Evolutionary conservation across 2,888 invertebrate species (phyloP), one percentile per base, ranked within the genome.

Genomic region (Lypha dubia): DNA sequence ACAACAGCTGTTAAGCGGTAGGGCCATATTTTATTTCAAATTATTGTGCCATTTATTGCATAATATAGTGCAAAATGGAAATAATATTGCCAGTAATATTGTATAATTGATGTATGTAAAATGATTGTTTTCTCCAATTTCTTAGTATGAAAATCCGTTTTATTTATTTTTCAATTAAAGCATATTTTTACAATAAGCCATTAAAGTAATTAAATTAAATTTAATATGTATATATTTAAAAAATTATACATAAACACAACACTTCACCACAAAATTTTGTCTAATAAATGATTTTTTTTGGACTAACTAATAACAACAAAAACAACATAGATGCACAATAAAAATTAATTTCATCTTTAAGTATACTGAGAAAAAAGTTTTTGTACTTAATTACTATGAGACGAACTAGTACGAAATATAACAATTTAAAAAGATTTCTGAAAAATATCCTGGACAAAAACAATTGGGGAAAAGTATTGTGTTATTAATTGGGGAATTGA

Each of bases 201-300:
- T 32, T 63, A 63, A 63, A 63, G 11, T 63, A 28, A 28, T 46
- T 63, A 51, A 74, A 38, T 28, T n/a, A 35, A 15, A 22, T 11
- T 35, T 76, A 53, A 35, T 22, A 44, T 28, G 28, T 28, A 17
- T n/a, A 76, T 17, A 38, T 20, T 49, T 22, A n/a, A 51, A 3
- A 44, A 53, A 24, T 67, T 67, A 53, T 51, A 56, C 44, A 76
- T 44, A 76, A 80, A 83, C 83, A 85, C 83, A 83, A 85, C 83
- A 85, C 83, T 83, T 83, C 79, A 80, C 79, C 83, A 85, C 83
- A 80, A 85, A 53, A 80, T 76, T 80, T 67, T 74, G 63, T 80
- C 62, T 71, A 58, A 53, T 22, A 56, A 44, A 38, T 24, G 24
- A 13, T 24, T 75, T 44, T 44, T 15, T 4, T 38, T 24, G 0